These are phyloP conservation scores for Sphenodon punctatus DNA, from an alignment of 2,797 vertebrate species.

Conservation along the genomic window DNA sequence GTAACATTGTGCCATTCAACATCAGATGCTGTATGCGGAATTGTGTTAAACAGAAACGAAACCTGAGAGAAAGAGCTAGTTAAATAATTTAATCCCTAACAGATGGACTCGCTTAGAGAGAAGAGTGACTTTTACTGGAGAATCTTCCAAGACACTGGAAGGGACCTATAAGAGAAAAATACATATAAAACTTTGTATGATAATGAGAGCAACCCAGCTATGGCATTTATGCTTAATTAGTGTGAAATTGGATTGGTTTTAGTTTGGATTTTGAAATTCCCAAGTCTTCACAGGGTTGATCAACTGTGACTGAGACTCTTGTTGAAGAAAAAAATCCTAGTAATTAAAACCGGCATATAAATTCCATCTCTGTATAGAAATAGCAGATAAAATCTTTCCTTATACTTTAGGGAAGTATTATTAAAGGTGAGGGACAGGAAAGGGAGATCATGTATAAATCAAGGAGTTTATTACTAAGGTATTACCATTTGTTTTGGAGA, in stretches of 20 bases:
- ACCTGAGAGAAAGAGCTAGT: neutral
- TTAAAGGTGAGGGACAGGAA: neutral
- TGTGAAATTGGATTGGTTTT: neutral
- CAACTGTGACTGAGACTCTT: constrained; percentile 4
- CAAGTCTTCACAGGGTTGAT: neutral
- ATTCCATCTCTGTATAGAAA: constrained; percentile 12
- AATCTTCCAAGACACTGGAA: neutral
- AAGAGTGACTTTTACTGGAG: fast-evolving
- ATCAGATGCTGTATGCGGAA: neutral
- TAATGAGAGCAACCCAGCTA: neutral
- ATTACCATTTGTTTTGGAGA: neutral
- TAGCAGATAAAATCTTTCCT: neutral
- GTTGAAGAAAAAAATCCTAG: neutral
- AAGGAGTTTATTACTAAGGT: constrained; percentile 3
- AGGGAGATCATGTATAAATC: neutral
- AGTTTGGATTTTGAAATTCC: neutral
- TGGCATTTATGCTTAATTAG: neutral
- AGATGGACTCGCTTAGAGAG: neutral
- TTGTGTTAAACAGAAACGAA: neutral
- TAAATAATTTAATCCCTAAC: neutral
- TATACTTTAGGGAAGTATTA: constrained; percentile 13
- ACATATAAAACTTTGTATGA: neutral
- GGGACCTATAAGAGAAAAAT: neutral
- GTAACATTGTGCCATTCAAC: neutral
- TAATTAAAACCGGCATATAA: constrained; percentile 1